Conservation (phyloP, 2,113 vertebrate species). For the Phylloscopus whistleri region DNA sequence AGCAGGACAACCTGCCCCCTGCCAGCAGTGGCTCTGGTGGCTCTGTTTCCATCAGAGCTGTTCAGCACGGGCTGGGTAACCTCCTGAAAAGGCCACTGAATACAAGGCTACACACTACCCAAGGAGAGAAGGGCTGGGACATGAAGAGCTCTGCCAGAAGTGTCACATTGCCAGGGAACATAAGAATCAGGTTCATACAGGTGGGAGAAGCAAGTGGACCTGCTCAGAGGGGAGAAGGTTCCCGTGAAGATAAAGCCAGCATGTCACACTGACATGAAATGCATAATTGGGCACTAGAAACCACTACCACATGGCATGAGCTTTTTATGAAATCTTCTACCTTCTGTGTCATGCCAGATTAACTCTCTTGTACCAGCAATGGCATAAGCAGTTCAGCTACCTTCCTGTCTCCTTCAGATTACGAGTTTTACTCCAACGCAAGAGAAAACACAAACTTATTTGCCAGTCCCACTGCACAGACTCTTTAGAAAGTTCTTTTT, state of each 20-base stretch:
- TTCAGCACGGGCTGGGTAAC: not conserved
- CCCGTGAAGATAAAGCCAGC: not conserved
- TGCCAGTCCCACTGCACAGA: not conserved
- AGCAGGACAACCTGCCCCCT: not conserved
- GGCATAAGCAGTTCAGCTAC: not conserved
- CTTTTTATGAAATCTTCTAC: slow-evolving; percentile 18
- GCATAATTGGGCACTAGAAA: not conserved
- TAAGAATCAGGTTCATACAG: not conserved
- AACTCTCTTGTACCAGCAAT: not conserved
- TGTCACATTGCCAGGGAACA: not conserved
- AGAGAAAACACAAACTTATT: not conserved
- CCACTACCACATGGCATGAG: not conserved
- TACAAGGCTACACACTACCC: not conserved
- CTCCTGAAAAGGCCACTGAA: not conserved
- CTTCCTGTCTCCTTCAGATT: not conserved
- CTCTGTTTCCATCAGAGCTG: not conserved
- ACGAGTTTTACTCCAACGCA: not conserved
- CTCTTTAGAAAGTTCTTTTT: not conserved
- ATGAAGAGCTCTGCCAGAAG: not conserved
- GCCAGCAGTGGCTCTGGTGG: not conserved
- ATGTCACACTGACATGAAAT: not conserved
- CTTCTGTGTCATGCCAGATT: not conserved
- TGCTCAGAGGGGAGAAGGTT: not conserved
- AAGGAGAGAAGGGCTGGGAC: not conserved
- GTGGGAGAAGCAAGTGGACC: not conserved